Base-by-base conservation (phyloP, 2,888 invertebrate species). In the Nysson spinosus region DNA sequence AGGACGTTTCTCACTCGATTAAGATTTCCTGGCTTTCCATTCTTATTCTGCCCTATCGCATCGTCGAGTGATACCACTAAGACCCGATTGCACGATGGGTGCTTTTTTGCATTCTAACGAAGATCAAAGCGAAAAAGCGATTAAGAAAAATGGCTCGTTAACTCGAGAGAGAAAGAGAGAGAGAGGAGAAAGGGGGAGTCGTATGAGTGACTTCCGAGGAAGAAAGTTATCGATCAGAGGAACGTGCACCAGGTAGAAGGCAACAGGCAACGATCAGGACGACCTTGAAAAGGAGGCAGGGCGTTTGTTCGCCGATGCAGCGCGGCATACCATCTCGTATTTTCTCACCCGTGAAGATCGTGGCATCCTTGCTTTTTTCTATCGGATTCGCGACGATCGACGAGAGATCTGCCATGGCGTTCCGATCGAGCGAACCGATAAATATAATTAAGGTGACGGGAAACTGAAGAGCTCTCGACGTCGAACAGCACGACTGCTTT, bases 381-480 rank as follows among this genome's bases (percentile, higher is more conserved):
- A n/a, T 3, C 14, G 3, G 19, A 17, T 54, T 26, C 17, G 39
- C 46, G 47, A 57, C 49, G 61, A 57, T 39, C 39, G 22, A 14
- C 24, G 19, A 40, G 61, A 63, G 63, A 71, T 58, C 42, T n/a
- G 37, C 50, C 37, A 37, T 28, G 54, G 24, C 54, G 77, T 76
- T 77, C 69, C 71, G 77, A 76, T 76, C 77, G 62, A 64, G 14
- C 58, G 64, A 43, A 9, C 46, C 55, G 75, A 76, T 76, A 76
- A 77, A 71, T 69, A 64, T 73, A 77, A 77, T 76, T 77, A 76
- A 77, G 67, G 71, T 66, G 75, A 76, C 69, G 68, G 66, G 65
- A 57, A 62, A 56, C 56, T 56, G 60, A 64, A 43, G 61, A 62
- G 56, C 46, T 46, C 47, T 49, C 66, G 51, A 73, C 57, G 67